Evolutionary conservation across 2,888 invertebrate genomes (phyloP).

Genomic region (Nineta flava): DNA sequence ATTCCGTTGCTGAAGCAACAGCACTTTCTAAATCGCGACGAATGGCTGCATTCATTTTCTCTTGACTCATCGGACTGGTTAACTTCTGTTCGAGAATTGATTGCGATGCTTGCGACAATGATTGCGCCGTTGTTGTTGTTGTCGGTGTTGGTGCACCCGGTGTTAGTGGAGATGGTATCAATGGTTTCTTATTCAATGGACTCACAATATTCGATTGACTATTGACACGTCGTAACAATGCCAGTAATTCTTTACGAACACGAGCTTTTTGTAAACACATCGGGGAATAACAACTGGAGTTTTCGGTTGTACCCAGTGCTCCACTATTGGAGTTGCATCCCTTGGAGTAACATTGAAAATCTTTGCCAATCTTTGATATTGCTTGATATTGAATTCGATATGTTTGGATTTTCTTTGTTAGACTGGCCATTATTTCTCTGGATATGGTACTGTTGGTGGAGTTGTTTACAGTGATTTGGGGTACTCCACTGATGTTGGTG

Average conservation of each 20-base stretch:
- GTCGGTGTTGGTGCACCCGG: background rate
- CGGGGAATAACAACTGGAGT: slow-evolving; percentile 60
- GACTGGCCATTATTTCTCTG: slow-evolving; percentile 37
- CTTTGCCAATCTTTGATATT: slow-evolving; percentile 52
- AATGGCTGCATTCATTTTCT: slow-evolving; percentile 33
- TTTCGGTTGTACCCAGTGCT: slow-evolving; percentile 31
- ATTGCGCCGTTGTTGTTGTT: slow-evolving; percentile 18
- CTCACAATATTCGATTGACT: slow-evolving; percentile 29
- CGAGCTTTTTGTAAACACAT: slow-evolving; percentile 58
- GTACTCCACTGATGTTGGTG: slow-evolving; percentile 19
- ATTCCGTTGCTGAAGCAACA: slow-evolving; percentile 42
- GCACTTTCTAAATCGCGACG: slow-evolving; percentile 43
- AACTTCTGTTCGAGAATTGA: slow-evolving; percentile 57
- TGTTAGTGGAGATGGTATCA: slow-evolving; percentile 17
- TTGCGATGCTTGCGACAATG: slow-evolving; percentile 32
- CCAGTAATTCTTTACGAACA: slow-evolving; percentile 49
- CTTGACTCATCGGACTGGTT: slow-evolving; percentile 30
- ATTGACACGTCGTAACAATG: slow-evolving; percentile 45
- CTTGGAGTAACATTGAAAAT: slow-evolving; percentile 54
- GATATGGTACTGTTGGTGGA: slow-evolving; percentile 1
- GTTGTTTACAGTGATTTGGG: slow-evolving; percentile 18
- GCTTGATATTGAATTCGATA: slow-evolving; percentile 54
- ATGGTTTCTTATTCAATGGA: slow-evolving; percentile 29
- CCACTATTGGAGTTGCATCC: slow-evolving; percentile 45
- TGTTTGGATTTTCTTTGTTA: slow-evolving; percentile 50